Evolutionary conservation across 2,113 vertebrate species (phyloP).

Genomic region (Glareola pratincola): DNA sequence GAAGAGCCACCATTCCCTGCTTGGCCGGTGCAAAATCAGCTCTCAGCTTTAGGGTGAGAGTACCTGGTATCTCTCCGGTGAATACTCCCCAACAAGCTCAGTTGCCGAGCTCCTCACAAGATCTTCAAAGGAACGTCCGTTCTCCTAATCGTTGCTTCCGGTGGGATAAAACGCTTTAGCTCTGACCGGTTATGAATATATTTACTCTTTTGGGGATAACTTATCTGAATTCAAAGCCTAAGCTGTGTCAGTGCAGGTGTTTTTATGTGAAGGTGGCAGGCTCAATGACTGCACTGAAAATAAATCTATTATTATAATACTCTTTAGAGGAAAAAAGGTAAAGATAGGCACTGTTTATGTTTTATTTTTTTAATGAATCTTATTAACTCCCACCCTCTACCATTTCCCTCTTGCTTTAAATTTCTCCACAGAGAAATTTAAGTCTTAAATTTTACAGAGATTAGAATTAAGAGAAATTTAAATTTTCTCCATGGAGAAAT

Average conservation of each 20-base stretch:
- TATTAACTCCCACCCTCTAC: not conserved
- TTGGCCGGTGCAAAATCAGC: not conserved
- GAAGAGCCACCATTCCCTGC: not conserved
- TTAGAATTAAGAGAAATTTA: not conserved
- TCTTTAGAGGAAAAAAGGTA: not conserved
- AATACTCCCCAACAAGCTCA: not conserved
- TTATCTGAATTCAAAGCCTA: not conserved
- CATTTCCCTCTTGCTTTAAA: not conserved
- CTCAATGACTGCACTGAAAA: not conserved
- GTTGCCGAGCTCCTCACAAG: not conserved
- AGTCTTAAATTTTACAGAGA: not conserved
- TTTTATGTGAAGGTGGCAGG: not conserved
- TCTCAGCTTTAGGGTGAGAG: not conserved
- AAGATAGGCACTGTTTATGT: not conserved
- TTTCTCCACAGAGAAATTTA: not conserved
- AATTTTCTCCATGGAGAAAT: not conserved
- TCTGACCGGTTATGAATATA: not conserved
- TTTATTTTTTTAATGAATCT: not conserved
- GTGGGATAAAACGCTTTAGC: not conserved
- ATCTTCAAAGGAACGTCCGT: not conserved
- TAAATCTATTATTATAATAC: not conserved
- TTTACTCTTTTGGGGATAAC: not conserved
- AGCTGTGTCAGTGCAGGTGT: not conserved
- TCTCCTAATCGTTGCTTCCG: not conserved
- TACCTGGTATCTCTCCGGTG: not conserved